phyloP scores from a whole-genome alignment of 2,113 vertebrate genomes.

The Phaethornis superciliosus region DNA sequence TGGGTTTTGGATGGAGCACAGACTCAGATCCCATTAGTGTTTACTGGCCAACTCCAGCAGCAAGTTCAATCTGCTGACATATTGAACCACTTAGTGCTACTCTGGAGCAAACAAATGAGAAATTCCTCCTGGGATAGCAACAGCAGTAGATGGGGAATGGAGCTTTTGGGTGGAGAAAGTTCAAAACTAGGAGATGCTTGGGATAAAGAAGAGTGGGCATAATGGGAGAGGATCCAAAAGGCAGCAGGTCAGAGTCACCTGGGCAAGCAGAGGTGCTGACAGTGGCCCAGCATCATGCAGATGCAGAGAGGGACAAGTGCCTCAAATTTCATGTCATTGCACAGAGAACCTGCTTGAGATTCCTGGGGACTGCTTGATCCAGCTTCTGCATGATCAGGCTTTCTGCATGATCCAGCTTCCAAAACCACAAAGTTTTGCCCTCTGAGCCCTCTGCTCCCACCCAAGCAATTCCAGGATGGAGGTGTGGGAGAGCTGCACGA shows the following conservation, averaged over 20 bases:
- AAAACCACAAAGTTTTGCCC: neutral
- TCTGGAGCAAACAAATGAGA: neutral
- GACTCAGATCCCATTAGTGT: neutral
- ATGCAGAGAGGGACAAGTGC: fast-evolving
- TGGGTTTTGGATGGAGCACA: neutral
- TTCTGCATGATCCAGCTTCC: fast-evolving
- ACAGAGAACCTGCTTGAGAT: neutral
- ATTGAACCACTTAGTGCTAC: neutral
- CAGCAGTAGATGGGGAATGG: fast-evolving
- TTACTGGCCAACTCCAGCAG: neutral
- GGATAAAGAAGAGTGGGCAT: neutral
- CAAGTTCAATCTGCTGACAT: neutral
- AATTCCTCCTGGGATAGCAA: neutral
- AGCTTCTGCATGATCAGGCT: too few species aligned
- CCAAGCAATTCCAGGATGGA: fast-evolving
- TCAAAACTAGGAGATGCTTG: neutral
- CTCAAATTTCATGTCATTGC: fast-evolving
- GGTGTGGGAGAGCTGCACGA: fast-evolving
- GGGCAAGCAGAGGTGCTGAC: fast-evolving
- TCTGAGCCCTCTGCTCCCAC: neutral
- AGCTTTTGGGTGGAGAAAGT: neutral
- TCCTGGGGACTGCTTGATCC: fast-evolving
- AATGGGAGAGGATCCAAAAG: neutral
- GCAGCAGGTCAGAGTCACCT: neutral
- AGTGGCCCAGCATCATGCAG: fast-evolving